Evolutionary conservation across 30 jellyfish, hydroid and myxozoan species (phyloP).

Genomic region (Catostylus mosaicus): DNA sequence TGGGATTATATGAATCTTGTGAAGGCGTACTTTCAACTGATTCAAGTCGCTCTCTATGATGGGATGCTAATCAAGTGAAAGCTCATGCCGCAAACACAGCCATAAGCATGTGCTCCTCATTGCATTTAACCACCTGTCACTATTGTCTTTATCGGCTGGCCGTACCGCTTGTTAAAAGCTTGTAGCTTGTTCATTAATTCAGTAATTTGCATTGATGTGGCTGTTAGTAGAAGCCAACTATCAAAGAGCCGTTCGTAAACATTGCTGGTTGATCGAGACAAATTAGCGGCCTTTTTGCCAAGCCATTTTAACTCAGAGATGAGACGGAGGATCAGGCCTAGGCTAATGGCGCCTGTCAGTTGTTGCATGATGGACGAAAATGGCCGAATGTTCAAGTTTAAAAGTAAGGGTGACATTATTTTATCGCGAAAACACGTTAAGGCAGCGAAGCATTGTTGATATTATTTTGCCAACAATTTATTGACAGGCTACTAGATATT

Average conservation of each 20-base stretch:
- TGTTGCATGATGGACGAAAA: conserved; percentile 68
- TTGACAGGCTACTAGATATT: no score
- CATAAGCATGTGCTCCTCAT: conserved; percentile 65
- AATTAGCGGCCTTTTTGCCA: neutral
- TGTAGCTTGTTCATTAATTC: neutral
- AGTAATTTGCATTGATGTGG: neutral
- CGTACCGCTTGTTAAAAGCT: conserved; percentile 29
- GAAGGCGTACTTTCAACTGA: conserved; percentile 4
- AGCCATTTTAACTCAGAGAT: neutral
- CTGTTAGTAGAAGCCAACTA: neutral
- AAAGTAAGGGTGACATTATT: no score
- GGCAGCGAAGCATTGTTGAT: no score
- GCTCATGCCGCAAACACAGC: conserved; percentile 64
- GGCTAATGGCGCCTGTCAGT: conserved; percentile 42
- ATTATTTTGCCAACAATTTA: no score
- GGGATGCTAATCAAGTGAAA: conserved; percentile 4
- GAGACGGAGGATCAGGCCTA: conserved; percentile 6
- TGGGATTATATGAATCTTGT: neutral
- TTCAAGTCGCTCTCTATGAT: neutral
- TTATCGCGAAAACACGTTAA: no score
- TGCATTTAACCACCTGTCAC: conserved; percentile 51
- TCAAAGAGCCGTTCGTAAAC: neutral
- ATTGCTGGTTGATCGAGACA: neutral
- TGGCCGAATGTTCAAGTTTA: conserved; percentile 57
- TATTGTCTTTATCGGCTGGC: conserved; percentile 35